These are phyloP conservation scores for Cyphomyrmex costatus DNA, from an alignment of 1,140 invertebrate species.

Conservation along the genomic window DNA sequence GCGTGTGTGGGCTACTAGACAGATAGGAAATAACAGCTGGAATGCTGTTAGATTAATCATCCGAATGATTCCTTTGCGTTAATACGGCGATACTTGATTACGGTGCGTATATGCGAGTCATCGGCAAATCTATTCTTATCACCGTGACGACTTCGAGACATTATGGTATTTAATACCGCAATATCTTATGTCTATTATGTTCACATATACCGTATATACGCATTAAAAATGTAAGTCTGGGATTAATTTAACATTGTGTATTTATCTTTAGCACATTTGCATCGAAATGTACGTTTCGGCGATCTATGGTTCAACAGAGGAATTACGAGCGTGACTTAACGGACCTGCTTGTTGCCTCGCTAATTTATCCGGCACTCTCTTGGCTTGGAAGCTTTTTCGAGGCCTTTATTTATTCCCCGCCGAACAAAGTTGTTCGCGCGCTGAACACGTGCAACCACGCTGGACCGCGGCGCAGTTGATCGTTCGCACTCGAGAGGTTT, in stretches of 20 bases:
- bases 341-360: slow-evolving; percentile 10
- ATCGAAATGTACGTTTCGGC: slow-evolving; percentile 15
- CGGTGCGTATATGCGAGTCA: background rate
- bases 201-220: too few relatives aligned
- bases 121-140: background rate
- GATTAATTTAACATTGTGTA: background rate
- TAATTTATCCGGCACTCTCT: slow-evolving; percentile 47
- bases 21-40: background rate
- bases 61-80: background rate
- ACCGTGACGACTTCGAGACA: background rate
- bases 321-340: slow-evolving; percentile 38
- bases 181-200: background rate
- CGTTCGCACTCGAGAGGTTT: slow-evolving; percentile 47
- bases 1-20: background rate
- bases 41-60: background rate
- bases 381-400: slow-evolving; percentile 31
- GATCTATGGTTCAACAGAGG: background rate
- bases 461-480: background rate
- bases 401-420: slow-evolving; percentile 38
- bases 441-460: background rate
- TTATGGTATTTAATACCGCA: background rate
- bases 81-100: background rate
- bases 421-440: slow-evolving; percentile 47
- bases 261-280: slow-evolving; percentile 22
- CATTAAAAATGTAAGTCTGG: background rate